A percentile compares a stretch with the other conserved stretches of the same genome.
phyloP scores from a whole-genome alignment of 2,113 vertebrate genomes.

The Urocynchramus pylzowi region DNA sequence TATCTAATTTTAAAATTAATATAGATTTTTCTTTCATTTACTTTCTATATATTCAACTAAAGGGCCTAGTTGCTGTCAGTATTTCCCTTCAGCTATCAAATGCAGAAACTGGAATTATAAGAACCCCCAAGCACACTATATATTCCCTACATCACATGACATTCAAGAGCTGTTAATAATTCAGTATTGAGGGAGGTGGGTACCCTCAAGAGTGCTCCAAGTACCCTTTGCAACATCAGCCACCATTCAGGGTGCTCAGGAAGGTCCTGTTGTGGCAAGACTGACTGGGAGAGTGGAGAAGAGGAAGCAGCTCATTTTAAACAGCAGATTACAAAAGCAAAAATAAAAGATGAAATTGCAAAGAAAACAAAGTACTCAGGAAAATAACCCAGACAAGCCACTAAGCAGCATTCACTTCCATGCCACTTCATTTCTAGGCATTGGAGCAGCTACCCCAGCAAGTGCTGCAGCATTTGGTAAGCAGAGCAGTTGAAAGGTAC shows the following conservation, averaged over 20 bases:
- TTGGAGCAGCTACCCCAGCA: constrained; percentile 51
- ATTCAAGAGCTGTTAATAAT: not conserved
- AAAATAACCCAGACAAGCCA: not conserved
- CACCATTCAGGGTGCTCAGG: not conserved
- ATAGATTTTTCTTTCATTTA: not conserved
- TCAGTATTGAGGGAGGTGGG: too few relatives aligned
- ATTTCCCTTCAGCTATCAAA: not conserved
- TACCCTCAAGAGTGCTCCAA: not conserved
- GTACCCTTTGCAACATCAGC: not conserved
- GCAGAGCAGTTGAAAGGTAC: constrained; percentile 11
- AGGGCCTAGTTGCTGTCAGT: not conserved
- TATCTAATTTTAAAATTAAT: not conserved
- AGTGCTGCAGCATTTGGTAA: not conserved
- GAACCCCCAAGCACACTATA: not conserved
- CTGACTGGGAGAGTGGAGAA: not conserved
- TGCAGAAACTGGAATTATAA: not conserved
- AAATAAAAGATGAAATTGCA: not conserved
- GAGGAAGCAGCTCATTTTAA: not conserved
- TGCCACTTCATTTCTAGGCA: not conserved
- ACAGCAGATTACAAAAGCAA: not conserved
- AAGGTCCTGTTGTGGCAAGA: not conserved
- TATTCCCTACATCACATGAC: not conserved
- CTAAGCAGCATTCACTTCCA: not conserved
- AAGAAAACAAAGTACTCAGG: not conserved
- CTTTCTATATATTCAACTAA: not conserved